Base-by-base conservation (phyloP, 2,888 invertebrate species). In the Stomorhina lunata region DNA sequence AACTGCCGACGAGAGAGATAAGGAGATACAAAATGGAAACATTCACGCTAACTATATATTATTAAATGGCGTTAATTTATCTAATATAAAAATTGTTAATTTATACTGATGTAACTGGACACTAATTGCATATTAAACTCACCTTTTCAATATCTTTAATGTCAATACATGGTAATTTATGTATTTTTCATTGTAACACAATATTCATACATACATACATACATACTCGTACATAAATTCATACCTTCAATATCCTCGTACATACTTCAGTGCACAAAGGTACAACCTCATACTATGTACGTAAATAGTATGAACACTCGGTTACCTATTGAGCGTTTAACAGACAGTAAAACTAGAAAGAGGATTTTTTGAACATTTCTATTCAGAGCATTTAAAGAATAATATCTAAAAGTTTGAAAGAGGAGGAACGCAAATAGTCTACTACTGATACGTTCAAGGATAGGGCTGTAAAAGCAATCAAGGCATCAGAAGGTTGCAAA, bases 101-200 rank as follows among this genome's bases (percentile, higher is more conserved):
- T 72, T 72, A 65, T 71, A 43, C 55, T 79, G 65, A 72, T 79
- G 72, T 71, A 65, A 72, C 71, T 79, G 72, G 79, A 79, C 79
- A 79, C 63, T 79, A 66, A 79, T 65, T 79, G 57, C 72, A 71
- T 71, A 79, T 79, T 72, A 79, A 71, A 72, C 43, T 79, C 72
- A 79, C 79, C 53, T 79, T 65, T 79, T 55, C 72, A 72, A 66
- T 72, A 71, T 72, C 71, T 79, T 72, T 71, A 72, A 79, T 79
- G 79, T 79, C 79, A 72, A 72, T 72, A 79, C 72, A 55, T 57
- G 17, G 17, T 79, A 79, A 79, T 79, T 79, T 79, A 69, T 69
- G 77, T 40, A 63, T 72, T 48, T 71, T 48, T 78, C 40, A 12
- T 57, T 25, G 66, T 57, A 55, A 17, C 22, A 53, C 48, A 53